A percentile compares a stretch with the other conserved stretches of the same genome.
These are phyloP conservation scores for Symphodus melops DNA, from an alignment of 2,113 vertebrate genomes.

Conservation along the genomic window DNA sequence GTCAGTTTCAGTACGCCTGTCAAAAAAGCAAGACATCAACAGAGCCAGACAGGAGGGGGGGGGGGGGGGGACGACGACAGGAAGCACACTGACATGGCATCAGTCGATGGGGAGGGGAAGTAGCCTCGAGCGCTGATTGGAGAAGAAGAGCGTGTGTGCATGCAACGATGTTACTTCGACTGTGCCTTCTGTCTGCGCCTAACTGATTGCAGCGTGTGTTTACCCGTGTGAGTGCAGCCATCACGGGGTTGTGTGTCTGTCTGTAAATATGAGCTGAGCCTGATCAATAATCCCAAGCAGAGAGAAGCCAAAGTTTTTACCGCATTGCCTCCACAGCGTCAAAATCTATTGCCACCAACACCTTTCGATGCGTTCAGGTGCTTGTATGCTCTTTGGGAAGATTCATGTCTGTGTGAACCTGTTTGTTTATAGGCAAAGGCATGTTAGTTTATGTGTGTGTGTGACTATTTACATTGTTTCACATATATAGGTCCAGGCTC, in stretches of 20 bases:
- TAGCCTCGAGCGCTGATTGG: constrained; percentile 43
- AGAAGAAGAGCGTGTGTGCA: constrained; percentile 1
- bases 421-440: constrained; percentile 47
- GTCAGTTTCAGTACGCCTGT: constrained; percentile 67
- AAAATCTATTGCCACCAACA: not conserved
- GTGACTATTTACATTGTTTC: constrained; percentile 34
- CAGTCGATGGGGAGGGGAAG: constrained; percentile 32
- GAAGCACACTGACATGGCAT: constrained; percentile 43
- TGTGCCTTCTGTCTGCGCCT: not conserved
- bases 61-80: constrained; percentile 47
- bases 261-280: constrained; percentile 69
- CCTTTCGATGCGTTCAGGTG: not conserved
- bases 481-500: not conserved
- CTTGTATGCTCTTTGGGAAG: constrained; percentile 3
- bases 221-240: not conserved
- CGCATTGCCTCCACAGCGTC: constrained; percentile 57
- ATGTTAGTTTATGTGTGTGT: constrained; percentile 46
- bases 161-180: not conserved
- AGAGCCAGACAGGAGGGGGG: constrained; percentile 28
- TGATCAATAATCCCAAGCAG: constrained; percentile 76
- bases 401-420: constrained; percentile 34
- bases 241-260: constrained; percentile 13
- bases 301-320: constrained; percentile 55
- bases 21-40: constrained; percentile 68
- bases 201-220: constrained; percentile 11